A percentile compares a stretch with the other conserved stretches of the same genome.
Conservation (phyloP, 2,113 vertebrate species). For the Vidua macroura region DNA sequence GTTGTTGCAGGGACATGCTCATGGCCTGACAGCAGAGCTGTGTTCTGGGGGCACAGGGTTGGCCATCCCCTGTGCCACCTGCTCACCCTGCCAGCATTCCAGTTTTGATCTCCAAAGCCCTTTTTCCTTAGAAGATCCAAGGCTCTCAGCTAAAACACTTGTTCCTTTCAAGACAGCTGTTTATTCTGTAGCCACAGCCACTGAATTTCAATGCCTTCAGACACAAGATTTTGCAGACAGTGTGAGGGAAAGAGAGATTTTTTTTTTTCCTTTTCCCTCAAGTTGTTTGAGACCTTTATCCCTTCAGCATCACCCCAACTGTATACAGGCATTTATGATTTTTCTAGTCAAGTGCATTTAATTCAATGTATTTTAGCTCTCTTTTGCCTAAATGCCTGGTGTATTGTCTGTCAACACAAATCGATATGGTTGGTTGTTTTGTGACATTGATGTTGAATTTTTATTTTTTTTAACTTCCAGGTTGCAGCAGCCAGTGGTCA, state of each 20-base stretch:
- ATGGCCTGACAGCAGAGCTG: not conserved
- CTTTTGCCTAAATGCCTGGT: not conserved
- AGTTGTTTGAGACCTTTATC: not conserved
- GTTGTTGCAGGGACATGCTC: not conserved
- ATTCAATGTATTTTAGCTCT: not conserved
- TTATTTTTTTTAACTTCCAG: constrained; percentile 58
- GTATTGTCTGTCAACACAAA: not conserved
- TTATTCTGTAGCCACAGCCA: not conserved
- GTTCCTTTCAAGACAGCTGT: not conserved
- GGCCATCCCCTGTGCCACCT: not conserved
- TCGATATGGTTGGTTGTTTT: not conserved
- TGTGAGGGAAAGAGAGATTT: not conserved
- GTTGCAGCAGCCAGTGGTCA: constrained; percentile 92
- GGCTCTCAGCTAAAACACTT: not conserved
- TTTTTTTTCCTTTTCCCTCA: not conserved
- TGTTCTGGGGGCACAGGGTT: not conserved
- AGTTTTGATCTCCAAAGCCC: not conserved
- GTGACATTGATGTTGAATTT: not conserved
- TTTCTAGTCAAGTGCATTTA: not conserved
- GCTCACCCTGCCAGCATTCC: not conserved
- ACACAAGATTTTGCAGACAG: not conserved
- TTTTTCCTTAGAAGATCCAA: not conserved
- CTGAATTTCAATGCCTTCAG: not conserved
- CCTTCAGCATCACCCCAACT: not conserved
- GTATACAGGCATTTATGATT: not conserved